phyloP scores from a whole-genome alignment of 2,113 vertebrate genomes.

The Promerops cafer region DNA sequence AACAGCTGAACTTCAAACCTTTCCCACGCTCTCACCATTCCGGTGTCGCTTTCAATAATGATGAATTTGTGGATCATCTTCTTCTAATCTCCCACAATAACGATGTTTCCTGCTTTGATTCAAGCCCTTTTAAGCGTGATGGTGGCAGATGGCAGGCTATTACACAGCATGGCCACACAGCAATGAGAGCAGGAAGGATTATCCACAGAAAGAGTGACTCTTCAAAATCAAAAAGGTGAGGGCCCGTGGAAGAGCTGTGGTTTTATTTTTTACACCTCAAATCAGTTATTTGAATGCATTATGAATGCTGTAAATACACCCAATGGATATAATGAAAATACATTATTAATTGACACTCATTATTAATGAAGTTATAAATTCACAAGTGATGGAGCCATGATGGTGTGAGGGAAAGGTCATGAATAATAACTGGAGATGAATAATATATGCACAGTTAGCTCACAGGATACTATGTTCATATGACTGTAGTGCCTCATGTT shows the following conservation, averaged over 20 bases:
- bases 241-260: not conserved
- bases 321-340: constrained; percentile 44
- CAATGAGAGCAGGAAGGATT: constrained; percentile 18
- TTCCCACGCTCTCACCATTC: not conserved
- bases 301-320: constrained; percentile 61
- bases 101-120: not conserved
- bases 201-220: constrained; percentile 10
- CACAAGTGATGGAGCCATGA: constrained; percentile 41
- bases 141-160: constrained; percentile 42
- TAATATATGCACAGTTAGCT: constrained; percentile 58
- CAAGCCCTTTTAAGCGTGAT: not conserved
- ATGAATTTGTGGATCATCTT: not conserved
- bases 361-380: constrained; percentile 64
- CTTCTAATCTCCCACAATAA: constrained; percentile 10
- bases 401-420: constrained; percentile 16
- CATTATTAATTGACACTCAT: constrained; percentile 66
- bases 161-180: not conserved
- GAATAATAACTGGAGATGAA: constrained; percentile 62
- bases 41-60: not conserved
- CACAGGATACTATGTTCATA: constrained; percentile 41
- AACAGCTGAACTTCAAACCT: not conserved
- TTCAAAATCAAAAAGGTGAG: constrained; percentile 40
- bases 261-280: constrained; percentile 44
- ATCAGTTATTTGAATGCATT: constrained; percentile 53
- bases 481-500: constrained; percentile 46